Evolutionary conservation across 1,140 invertebrate genomes (phyloP), one percentile per base, ranked within the genome.

Genomic region (Schlechtendalia chinensis): DNA sequence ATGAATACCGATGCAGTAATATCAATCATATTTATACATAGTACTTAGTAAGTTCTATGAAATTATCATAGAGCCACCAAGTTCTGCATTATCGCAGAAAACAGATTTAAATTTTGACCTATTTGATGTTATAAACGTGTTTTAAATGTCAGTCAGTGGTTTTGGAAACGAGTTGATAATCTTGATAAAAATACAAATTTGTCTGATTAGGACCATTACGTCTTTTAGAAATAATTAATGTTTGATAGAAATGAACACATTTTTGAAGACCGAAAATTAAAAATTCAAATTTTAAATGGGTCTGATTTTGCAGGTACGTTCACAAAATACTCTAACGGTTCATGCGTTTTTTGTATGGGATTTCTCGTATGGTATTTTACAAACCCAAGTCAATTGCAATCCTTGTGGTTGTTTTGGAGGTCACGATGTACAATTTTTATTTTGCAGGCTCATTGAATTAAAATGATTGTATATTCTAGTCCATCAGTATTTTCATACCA

Each of bases 381-480:
- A 11, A 22, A 17, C 50, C 47, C 6, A 69, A 39, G 17, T 69
- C 24, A 17, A 47, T 27, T 69, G 47, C 24, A 54, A 72, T 29
- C 10, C 19, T 24, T 50, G 4, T 29, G 14, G 11, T 54, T 22
- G 17, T 54, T 72, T 39, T 72, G 69, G 69, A 72, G 69, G 69
- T 72, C 69, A 72, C 17, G 50, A 12, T 54, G 10, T 29, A 27
- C 5, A 27, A n/a, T 72, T 29, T 39, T 72, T 72, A 16, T 72
- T 72, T 72, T 72, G 19, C 69, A 72, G 69, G 27, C 69, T 27
- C 17, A 72, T 72, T 54, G 50, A 54, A 32, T 54, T 16, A 72
- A 72, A 72, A 72, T 72, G 69, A 72, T 72, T 54, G 24, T 54
- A 1, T 19, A 2, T 54, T 54, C 5, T n/a, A 72, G 17, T 72